Conservation (phyloP, 2,113 vertebrate species). For the Strix uralensis region DNA sequence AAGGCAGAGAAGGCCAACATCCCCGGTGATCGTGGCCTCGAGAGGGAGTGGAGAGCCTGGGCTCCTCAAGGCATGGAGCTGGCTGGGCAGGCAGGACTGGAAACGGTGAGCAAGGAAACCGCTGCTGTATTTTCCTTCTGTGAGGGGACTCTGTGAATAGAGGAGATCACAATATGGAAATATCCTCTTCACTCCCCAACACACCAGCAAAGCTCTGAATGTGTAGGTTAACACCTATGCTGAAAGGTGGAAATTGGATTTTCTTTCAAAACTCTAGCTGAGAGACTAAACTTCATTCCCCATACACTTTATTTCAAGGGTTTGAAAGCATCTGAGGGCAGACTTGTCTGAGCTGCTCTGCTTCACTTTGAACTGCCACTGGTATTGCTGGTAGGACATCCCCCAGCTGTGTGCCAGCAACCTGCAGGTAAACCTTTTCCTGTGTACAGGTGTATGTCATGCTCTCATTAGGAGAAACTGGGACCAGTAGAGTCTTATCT, state of each 20-base stretch:
- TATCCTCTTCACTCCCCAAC: not conserved
- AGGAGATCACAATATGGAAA: not conserved
- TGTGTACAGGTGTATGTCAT: rapidly evolving
- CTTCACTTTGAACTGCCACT: not conserved
- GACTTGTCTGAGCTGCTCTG: not conserved
- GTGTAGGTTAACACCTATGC: not conserved
- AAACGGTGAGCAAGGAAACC: not conserved
- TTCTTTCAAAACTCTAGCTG: not conserved
- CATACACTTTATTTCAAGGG: not conserved
- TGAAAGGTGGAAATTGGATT: conserved; percentile 42
- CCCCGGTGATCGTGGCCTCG: not conserved
- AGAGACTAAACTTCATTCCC: not conserved
- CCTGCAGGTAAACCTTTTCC: not conserved
- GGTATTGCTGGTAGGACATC: not conserved
- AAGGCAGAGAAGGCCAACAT: not conserved
- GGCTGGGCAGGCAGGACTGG: not conserved
- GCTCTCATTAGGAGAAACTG: not conserved
- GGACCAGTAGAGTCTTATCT: not conserved
- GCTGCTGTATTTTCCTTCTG: not conserved
- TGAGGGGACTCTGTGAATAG: not conserved
- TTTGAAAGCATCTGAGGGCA: not conserved
- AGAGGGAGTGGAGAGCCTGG: not conserved
- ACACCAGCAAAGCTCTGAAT: not conserved
- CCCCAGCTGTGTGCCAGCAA: not conserved
- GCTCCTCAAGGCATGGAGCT: not conserved